Percentiles rank a stretch among this genome's conserved stretches.
Evolutionary conservation across 2,797 vertebrate genomes (phyloP).

Genomic region (Poeciliopsis infans): DNA sequence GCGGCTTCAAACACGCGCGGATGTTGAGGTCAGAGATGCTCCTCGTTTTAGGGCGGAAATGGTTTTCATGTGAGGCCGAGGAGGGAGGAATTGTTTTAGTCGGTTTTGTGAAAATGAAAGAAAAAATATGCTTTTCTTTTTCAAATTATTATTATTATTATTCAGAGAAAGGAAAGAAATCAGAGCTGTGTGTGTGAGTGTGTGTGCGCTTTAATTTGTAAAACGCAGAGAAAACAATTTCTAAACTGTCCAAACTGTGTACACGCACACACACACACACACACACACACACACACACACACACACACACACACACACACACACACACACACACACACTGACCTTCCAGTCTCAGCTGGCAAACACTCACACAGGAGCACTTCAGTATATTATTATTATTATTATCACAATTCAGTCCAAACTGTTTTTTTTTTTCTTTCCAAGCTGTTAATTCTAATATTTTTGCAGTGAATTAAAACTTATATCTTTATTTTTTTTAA

Average conservation of each 20-base stretch:
- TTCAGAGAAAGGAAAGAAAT: background rate
- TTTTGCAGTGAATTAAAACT: background rate
- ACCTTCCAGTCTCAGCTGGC: constrained; percentile 6
- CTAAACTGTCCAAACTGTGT: constrained; percentile 16
- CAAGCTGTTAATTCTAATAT: background rate
- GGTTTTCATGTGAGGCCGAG: background rate
- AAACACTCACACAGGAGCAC: background rate
- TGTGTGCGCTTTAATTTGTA: background rate
- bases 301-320: no score
- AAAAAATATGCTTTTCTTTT: background rate
- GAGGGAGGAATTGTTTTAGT: background rate
- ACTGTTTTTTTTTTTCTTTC: background rate
- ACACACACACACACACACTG: background rate
- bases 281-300: constrained; percentile 1
- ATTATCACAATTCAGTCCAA: background rate
- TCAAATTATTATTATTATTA: no score
- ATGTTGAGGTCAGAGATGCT: background rate
- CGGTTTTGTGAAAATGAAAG: background rate
- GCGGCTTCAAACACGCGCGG: background rate
- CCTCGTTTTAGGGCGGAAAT: background rate
- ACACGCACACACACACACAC: background rate
- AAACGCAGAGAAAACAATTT: background rate
- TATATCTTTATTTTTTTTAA: background rate
- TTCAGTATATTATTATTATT: background rate
- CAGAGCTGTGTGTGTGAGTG: background rate